Percentiles rank a stretch among this genome's conserved stretches.
phyloP scores from a whole-genome alignment of 2,888 invertebrate genomes.

The Dasypolia templi region DNA sequence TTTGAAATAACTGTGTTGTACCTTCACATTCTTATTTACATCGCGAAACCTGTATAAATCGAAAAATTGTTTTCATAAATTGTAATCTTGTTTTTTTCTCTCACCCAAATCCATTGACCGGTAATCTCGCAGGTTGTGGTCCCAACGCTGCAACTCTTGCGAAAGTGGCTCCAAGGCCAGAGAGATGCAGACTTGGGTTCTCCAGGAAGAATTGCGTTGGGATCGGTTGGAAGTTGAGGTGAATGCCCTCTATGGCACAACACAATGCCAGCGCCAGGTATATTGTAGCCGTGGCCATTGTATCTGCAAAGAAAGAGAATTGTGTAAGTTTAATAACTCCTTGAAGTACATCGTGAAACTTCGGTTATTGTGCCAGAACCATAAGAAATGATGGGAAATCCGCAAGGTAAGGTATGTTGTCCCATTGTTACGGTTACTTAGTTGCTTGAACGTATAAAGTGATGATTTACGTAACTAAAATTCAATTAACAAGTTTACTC shows the following conservation, averaged over 20 bases:
- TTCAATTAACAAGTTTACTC: not conserved
- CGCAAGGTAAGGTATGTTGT: conserved; percentile 40
- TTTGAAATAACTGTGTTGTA: not conserved
- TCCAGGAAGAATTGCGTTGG: conserved; percentile 64
- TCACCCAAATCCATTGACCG: conserved; percentile 81
- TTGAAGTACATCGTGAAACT: not conserved
- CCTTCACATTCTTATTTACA: conserved; percentile 15
- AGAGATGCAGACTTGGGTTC: conserved; percentile 58
- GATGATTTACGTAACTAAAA: not conserved
- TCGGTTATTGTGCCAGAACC: conserved; percentile 20
- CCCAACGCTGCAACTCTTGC: conserved; percentile 64
- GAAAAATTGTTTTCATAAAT: not conserved
- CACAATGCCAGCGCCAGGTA: conserved; percentile 68
- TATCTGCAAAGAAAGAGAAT: conserved; percentile 72
- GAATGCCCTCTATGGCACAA: conserved; percentile 66
- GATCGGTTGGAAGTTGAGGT: conserved; percentile 55
- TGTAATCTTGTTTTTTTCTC: not conserved
- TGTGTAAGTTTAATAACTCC: conserved; percentile 25
- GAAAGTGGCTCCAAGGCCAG: conserved; percentile 67
- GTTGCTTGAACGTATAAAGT: conserved; percentile 64
- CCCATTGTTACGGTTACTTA: conserved; percentile 70
- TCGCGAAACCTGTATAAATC: not conserved
- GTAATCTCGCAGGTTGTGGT: conserved; percentile 74
- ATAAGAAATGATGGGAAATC: conserved; percentile 5
- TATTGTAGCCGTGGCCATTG: conserved; percentile 66